Evolutionary conservation across 1,140 invertebrate species (phyloP).

Genomic region (Drosophila gunungcola): DNA sequence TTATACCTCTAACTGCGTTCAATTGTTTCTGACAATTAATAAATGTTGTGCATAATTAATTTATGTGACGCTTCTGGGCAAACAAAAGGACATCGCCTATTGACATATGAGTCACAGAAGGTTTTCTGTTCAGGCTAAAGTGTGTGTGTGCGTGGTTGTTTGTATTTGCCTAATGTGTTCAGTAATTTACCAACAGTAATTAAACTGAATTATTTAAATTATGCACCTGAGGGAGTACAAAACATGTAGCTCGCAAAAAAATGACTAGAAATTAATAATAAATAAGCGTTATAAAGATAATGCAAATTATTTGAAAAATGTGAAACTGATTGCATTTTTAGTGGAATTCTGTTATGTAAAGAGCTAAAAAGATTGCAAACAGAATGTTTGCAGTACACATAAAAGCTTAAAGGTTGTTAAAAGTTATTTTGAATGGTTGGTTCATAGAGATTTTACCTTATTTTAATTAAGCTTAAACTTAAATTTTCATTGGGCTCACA

Average conservation of each 20-base stretch:
- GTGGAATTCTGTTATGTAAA: neutral
- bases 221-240: conserved; percentile 26
- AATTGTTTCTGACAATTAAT: conserved; percentile 77
- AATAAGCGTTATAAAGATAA: neutral
- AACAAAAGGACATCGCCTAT: conserved; percentile 58
- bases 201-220: conserved; percentile 63
- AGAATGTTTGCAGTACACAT: neutral
- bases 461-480: neutral
- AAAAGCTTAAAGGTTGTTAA: too few relatives aligned
- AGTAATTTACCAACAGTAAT: conserved; percentile 67
- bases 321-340: neutral
- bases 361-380: neutral
- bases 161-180: conserved; percentile 55
- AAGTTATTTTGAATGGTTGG: too few relatives aligned
- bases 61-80: conserved; percentile 62
- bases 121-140: conserved; percentile 14
- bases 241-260: conserved; percentile 8
- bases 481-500: conserved; percentile 5
- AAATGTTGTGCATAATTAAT: conserved; percentile 76
- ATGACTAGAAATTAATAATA: conserved; percentile 1
- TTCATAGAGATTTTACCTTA: too few relatives aligned
- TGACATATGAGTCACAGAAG: conserved; percentile 35
- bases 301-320: conserved; percentile 2
- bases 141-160: conserved; percentile 6
- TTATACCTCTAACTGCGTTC: conserved; percentile 42